These are phyloP conservation scores for Pherbina coryleti DNA, from an alignment of 2,888 invertebrate species.

Conservation along the genomic window DNA sequence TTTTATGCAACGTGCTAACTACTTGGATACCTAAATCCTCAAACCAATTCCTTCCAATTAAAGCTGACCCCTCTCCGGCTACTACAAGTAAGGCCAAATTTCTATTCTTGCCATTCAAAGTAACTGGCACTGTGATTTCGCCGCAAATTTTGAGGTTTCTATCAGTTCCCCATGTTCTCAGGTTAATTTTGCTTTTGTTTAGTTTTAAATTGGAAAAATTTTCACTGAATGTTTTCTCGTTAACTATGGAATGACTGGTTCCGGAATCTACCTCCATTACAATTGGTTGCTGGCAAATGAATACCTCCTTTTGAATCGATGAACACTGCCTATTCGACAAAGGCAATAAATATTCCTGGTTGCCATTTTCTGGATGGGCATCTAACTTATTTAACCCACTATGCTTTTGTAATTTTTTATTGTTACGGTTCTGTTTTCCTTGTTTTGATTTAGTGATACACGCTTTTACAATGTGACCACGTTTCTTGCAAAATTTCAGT, in stretches of 20 bases:
- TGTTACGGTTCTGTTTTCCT: not conserved
- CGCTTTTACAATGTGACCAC: not conserved
- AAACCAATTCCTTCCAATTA: constrained; percentile 40
- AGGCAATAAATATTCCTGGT: not conserved
- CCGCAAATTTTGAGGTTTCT: constrained; percentile 14
- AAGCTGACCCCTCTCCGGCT: constrained; percentile 16
- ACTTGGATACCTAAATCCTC: not conserved
- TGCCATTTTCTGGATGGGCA: too few relatives aligned
- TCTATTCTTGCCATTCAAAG: not conserved
- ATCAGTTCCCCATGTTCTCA: not conserved
- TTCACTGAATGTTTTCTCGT: constrained; percentile 7
- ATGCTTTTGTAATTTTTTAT: not conserved
- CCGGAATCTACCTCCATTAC: constrained; percentile 34
- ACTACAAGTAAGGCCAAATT: constrained; percentile 8
- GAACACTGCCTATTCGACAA: not conserved
- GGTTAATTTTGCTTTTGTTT: not conserved
- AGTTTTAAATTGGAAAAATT: constrained; percentile 4
- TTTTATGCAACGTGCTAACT: not conserved
- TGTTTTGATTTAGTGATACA: constrained; percentile 24
- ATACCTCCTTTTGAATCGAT: not conserved
- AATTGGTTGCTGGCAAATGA: not conserved
- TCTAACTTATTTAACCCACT: too few relatives aligned
- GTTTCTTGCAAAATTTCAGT: constrained; percentile 25
- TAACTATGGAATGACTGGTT: not conserved
- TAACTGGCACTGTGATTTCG: constrained; percentile 1